Evolutionary conservation across 2,113 vertebrate species (phyloP).

Genomic region (Alaudala cheleensis): DNA sequence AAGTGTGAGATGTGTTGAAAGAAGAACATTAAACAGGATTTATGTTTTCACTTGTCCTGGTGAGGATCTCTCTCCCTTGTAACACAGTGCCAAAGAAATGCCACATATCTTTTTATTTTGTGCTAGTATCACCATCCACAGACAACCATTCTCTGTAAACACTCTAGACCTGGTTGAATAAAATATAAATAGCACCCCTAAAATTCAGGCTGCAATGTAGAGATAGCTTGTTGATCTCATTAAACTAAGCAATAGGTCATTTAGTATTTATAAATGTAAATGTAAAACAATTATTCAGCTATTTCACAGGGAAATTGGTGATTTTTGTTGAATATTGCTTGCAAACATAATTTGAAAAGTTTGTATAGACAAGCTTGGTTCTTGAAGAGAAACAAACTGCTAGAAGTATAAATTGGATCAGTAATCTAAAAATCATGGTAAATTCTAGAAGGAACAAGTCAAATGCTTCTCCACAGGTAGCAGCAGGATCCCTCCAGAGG

Average conservation of each 20-base stretch:
- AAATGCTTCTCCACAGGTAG: neutral
- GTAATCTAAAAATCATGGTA: neutral
- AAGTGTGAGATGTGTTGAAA: neutral
- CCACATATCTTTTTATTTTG: neutral
- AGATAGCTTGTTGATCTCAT: neutral
- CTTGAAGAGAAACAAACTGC: neutral
- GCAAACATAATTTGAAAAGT: neutral
- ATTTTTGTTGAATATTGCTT: neutral
- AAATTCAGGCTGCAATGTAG: neutral
- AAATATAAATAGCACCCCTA: neutral
- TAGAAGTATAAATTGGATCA: neutral
- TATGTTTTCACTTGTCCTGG: neutral
- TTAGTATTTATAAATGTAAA: neutral
- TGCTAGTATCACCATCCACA: neutral
- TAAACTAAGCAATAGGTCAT: neutral
- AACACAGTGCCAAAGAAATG: neutral
- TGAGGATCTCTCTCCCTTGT: neutral
- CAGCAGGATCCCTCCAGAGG: neutral
- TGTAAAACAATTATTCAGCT: neutral
- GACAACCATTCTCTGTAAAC: neutral
- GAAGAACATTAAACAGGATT: neutral
- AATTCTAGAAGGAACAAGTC: neutral
- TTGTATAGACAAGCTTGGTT: neutral
- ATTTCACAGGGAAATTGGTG: neutral
- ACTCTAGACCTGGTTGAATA: neutral